Conservation (phyloP, 2,113 vertebrate genomes). For the Mionectes macconnelli region DNA sequence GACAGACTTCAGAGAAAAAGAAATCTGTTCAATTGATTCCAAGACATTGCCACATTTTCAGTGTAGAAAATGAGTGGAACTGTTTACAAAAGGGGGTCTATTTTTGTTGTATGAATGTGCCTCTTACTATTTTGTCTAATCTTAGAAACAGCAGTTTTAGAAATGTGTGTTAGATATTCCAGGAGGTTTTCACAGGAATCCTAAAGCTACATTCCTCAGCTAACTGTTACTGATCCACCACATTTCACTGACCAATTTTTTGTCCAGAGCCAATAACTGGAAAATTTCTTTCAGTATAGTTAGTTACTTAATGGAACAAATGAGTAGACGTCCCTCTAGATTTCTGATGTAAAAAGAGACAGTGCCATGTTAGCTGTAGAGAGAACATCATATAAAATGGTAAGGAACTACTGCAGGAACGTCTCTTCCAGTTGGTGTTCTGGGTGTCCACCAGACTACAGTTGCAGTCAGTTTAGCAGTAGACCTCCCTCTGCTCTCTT, state of each 20-base stretch:
- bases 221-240: neutral
- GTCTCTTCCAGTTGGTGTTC: too few relatives aligned
- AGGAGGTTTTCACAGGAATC: neutral
- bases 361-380: neutral
- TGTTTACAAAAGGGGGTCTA: neutral
- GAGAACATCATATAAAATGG: neutral
- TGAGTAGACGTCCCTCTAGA: neutral
- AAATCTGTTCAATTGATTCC: neutral
- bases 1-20: neutral
- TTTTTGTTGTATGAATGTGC: neutral
- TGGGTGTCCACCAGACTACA: neutral
- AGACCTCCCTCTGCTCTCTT: neutral
- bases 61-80: neutral
- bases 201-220: neutral
- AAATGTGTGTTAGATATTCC: neutral
- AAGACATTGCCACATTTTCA: neutral
- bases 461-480: neutral
- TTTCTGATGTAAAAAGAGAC: neutral
- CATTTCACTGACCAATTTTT: neutral
- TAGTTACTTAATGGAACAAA: neutral
- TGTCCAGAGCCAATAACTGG: neutral
- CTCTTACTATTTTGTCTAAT: neutral
- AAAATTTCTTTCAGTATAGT: neutral
- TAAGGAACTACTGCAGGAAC: neutral
- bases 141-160: neutral